These are phyloP conservation scores for Oncorhynchus gorbuscha DNA, from an alignment of 2,113 vertebrate genomes.

Conservation along the genomic window DNA sequence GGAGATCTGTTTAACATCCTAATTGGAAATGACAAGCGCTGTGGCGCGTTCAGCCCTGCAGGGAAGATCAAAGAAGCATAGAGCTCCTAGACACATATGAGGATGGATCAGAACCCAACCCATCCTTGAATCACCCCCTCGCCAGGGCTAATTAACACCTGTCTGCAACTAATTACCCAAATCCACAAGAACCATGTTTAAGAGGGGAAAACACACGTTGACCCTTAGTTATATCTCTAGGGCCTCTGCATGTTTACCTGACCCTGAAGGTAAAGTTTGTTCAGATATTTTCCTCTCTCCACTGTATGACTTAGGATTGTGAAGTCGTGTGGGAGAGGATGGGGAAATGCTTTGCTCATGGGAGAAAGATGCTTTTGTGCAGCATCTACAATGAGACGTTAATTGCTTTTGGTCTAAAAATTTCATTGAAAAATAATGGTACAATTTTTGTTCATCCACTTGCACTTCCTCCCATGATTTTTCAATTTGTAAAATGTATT, in stretches of 20 bases:
- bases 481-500: not conserved
- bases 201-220: slow-evolving; percentile 15
- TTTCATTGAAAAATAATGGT: not conserved
- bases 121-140: slow-evolving; percentile 33
- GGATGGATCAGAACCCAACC: slow-evolving; percentile 52
- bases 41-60: slow-evolving; percentile 56
- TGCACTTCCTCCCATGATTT: not conserved
- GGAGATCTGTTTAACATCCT: slow-evolving; percentile 65
- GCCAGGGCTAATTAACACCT: slow-evolving; percentile 66
- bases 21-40: slow-evolving; percentile 69
- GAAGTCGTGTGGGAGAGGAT: not conserved
- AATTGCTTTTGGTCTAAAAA: not conserved
- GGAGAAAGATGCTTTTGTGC: not conserved
- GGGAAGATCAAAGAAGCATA: not conserved
- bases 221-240: slow-evolving; percentile 27
- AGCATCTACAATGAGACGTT: not conserved
- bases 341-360: not conserved
- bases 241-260: slow-evolving; percentile 10
- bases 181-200: slow-evolving; percentile 40
- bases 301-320: not conserved
- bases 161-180: slow-evolving; percentile 58
- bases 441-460: not conserved
- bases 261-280: slow-evolving; percentile 37
- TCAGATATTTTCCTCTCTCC: slow-evolving; percentile 31
- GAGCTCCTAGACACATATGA: no score